Conservation (phyloP, 2,797 vertebrate genomes). For the Myotis planiceps region DNA sequence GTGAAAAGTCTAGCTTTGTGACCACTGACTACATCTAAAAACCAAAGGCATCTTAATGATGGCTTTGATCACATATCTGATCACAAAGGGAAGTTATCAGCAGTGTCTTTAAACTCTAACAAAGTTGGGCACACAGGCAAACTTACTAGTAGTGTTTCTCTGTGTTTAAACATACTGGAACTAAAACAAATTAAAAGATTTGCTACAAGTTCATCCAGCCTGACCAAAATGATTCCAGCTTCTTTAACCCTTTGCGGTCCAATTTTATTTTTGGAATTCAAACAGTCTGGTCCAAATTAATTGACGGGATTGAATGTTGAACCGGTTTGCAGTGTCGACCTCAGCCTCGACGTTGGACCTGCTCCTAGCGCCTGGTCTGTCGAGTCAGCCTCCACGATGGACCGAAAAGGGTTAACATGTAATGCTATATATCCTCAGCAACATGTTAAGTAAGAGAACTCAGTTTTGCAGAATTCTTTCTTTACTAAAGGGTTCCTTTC, state of each 20-base stretch:
- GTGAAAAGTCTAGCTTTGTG: constrained; percentile 41
- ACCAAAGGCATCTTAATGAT: constrained; percentile 5
- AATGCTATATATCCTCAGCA: background rate
- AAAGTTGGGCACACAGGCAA: background rate
- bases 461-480: background rate
- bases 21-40: constrained; percentile 1
- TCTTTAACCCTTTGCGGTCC: background rate
- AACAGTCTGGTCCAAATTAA: too few relatives aligned
- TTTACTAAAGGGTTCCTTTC: constrained; percentile 24
- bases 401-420: background rate
- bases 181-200: background rate
- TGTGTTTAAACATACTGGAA: background rate
- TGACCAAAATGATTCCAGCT: background rate
- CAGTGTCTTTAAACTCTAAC: background rate
- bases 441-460: constrained; percentile 3
- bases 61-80: background rate
- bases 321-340: too few relatives aligned
- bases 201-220: constrained; percentile 1
- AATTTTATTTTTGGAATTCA: too few relatives aligned
- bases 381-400: too few relatives aligned
- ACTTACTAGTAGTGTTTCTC: background rate
- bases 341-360: too few relatives aligned
- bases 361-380: too few relatives aligned
- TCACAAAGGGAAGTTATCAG: constrained; percentile 29
- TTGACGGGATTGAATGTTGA: too few relatives aligned